phyloP scores from a whole-genome alignment of 2,888 invertebrate species.

The Polymixis lichenea region DNA sequence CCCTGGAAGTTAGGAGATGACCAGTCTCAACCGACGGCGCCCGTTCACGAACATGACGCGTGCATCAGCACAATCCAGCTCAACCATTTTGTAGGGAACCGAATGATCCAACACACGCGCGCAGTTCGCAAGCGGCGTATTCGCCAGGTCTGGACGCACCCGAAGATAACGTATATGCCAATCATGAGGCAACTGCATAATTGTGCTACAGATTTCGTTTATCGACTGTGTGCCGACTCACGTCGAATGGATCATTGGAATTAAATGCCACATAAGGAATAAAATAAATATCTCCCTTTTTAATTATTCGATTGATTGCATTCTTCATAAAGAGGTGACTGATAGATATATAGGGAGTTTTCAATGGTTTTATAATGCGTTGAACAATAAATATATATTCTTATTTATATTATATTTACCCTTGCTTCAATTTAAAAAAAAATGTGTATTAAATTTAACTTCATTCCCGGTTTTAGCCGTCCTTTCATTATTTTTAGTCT shows the following conservation, averaged over 20 bases:
- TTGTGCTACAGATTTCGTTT: background rate
- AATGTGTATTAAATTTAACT: background rate
- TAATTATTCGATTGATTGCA: slow-evolving; percentile 1
- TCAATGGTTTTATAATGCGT: no score
- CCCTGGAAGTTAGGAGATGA: no score
- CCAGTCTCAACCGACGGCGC: no score
- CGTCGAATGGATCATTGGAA: background rate
- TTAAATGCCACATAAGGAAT: background rate
- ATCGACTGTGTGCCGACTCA: background rate
- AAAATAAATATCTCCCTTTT: background rate
- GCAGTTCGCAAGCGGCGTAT: no score
- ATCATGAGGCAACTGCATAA: no score
- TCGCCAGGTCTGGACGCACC: no score
- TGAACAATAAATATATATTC: background rate
- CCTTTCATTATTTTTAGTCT: background rate
- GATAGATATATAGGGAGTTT: background rate
- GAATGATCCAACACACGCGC: no score
- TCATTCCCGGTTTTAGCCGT: background rate
- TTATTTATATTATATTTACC: background rate
- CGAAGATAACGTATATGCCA: no score
- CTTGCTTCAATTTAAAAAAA: background rate
- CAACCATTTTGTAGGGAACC: no score
- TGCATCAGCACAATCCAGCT: no score
- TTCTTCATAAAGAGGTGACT: background rate
- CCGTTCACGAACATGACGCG: no score